Base-by-base conservation (phyloP, 2,113 vertebrate genomes). In the Myiopsitta monachus region DNA sequence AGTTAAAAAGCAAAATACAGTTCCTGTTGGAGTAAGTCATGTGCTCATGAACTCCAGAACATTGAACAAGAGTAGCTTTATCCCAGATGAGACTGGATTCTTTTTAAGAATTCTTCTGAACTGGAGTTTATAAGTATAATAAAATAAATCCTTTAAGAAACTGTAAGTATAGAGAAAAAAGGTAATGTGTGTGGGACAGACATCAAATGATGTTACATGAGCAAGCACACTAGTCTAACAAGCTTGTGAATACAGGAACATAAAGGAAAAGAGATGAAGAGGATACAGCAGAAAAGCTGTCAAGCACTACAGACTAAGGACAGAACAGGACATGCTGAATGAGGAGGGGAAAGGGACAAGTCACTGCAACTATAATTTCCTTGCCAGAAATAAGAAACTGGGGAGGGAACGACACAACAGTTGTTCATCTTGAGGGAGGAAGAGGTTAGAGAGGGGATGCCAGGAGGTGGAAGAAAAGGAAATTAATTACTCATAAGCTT, bases 251-350 rank as follows among this genome's bases (percentile, higher is more conserved):
- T 12, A 44, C 24, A 51, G 52, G 15, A 79, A 55, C 9, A 11
- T 5, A 36, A 23, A 36, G 17, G 17, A 31, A 49, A 30, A 67
- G 10, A 49, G 6, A 11, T 0, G 10, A 72, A 14, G 14, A 70
- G 38, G 38, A 21, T 30, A 12, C 7, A 63, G 55, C 31, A 67
- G 72, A 41, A 72, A n/a, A 77, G 36, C 38, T 23, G 14, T 62
- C 28, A 57, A 33, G 9, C 27, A 21, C 39, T 24, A 5, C 0
- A 0, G n/a, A 24, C 36, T 52, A 31, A 62, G 46, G 31, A 69
- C 43, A 57, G 31, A 88, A 62, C 0, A 28, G 8, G 1, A 10
- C 1, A 2, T 9, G 10, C 43, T 83, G 43, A 63, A 51, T 3
- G 7, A 44, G n/a, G 57, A 55, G 5, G 8, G 38, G n/a, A 18